Percentiles rank a stretch among this genome's conserved stretches.
Conservation (phyloP, 2,113 vertebrate genomes). For the Platysternon megacephalum region DNA sequence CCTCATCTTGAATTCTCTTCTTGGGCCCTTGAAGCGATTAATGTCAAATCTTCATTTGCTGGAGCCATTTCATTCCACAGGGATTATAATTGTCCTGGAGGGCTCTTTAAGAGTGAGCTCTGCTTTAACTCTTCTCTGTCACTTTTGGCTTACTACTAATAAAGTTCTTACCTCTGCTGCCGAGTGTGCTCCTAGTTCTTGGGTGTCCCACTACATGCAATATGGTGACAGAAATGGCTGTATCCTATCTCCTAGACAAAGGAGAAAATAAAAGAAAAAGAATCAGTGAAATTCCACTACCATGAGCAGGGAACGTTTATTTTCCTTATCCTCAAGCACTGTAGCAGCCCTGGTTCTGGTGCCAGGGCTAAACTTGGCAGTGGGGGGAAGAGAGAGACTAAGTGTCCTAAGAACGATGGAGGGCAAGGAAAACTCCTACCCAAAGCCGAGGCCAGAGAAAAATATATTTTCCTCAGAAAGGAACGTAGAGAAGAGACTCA, state of each 20-base stretch:
- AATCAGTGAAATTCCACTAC: neutral
- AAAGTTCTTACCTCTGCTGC: neutral
- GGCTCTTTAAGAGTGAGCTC: neutral
- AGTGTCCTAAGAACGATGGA: neutral
- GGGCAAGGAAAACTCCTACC: neutral
- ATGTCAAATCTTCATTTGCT: neutral
- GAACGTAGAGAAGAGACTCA: neutral
- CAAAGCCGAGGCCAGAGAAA: neutral
- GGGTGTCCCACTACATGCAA: neutral
- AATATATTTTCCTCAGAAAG: neutral
- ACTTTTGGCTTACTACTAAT: neutral
- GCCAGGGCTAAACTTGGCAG: neutral
- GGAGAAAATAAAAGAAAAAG: neutral
- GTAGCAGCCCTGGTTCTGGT: too few relatives aligned
- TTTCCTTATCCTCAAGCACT: neutral
- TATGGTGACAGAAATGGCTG: neutral
- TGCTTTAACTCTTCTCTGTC: neutral
- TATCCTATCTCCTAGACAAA: neutral
- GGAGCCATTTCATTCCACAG: neutral
- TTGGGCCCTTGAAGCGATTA: neutral
- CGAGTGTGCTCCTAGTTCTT: neutral
- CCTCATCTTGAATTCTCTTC: neutral
- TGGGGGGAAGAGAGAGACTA: neutral
- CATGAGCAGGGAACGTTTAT: neutral
- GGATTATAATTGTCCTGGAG: neutral